phyloP scores from a whole-genome alignment of 2,888 invertebrate species.

The Marronus borbonicus region DNA sequence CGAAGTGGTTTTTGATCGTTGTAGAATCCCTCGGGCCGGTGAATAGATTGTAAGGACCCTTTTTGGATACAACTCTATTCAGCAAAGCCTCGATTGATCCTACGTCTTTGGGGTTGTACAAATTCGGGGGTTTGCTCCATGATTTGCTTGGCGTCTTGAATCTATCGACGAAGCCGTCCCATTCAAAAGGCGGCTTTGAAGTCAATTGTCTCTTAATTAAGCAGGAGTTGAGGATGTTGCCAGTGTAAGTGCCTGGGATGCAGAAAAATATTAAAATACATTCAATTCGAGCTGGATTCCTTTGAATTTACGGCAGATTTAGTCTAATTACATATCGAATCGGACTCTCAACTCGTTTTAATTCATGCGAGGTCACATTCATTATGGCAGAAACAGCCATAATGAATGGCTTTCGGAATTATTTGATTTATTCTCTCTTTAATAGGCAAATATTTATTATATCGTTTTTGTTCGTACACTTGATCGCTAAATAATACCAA shows the following conservation, averaged over 20 bases:
- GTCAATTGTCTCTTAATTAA: slow-evolving; percentile 57
- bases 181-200: slow-evolving; percentile 62
- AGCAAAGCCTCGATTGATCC: slow-evolving; percentile 56
- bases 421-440: no score
- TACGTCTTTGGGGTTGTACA: slow-evolving; percentile 58
- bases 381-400: no score
- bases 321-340: no score
- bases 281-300: no score
- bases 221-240: slow-evolving; percentile 16
- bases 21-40: slow-evolving; percentile 72
- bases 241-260: slow-evolving; percentile 52
- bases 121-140: slow-evolving; percentile 62
- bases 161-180: slow-evolving; percentile 63
- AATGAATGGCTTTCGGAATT: no score
- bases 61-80: slow-evolving; percentile 60
- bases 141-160: slow-evolving; percentile 60
- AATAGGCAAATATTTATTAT: no score
- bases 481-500: no score
- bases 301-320: no score
- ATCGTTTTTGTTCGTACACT: no score
- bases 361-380: no score
- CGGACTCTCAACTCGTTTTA: no score
- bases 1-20: slow-evolving; percentile 74
- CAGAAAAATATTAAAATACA: neutral
- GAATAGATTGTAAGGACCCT: slow-evolving; percentile 68